A percentile compares a stretch with the other conserved stretches of the same genome.
phyloP scores from a whole-genome alignment of 2,888 invertebrate species.

The Chromoteleia sp. region DNA sequence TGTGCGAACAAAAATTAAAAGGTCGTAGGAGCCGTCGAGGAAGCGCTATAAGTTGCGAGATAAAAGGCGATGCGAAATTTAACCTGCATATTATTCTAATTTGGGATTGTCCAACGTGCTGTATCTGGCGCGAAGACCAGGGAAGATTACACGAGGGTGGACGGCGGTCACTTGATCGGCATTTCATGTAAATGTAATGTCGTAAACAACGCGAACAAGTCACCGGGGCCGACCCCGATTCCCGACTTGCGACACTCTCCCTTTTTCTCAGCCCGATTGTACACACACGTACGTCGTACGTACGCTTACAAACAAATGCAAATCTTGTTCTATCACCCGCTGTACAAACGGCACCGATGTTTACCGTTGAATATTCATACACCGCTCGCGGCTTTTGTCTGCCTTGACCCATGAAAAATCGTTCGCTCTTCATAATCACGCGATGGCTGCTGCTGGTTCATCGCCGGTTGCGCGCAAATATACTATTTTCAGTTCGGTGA shows the following conservation, averaged over 20 bases:
- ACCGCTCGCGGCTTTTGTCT: constrained; percentile 57
- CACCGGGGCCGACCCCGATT: constrained; percentile 52
- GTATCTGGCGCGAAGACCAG: constrained; percentile 78
- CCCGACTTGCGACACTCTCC: constrained; percentile 64
- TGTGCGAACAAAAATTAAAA: constrained; percentile 38
- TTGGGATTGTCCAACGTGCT: constrained; percentile 81
- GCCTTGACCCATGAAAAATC: constrained; percentile 69
- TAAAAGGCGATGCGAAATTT: constrained; percentile 63
- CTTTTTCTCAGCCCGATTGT: constrained; percentile 60
- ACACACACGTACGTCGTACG: constrained; percentile 36
- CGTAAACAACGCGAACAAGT: constrained; percentile 79
- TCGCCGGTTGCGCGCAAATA: constrained; percentile 51
- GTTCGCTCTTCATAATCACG: constrained; percentile 62
- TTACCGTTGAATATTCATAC: constrained; percentile 72
- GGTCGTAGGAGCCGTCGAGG: not conserved
- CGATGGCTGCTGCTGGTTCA: constrained; percentile 51
- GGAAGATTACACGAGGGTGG: constrained; percentile 73
- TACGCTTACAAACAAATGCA: constrained; percentile 69
- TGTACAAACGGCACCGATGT: constrained; percentile 67
- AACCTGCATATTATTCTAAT: constrained; percentile 70
- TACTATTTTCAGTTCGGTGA: constrained; percentile 58
- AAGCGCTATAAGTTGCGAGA: constrained; percentile 54
- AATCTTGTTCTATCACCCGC: constrained; percentile 68
- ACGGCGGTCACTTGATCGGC: constrained; percentile 80
- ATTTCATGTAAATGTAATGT: constrained; percentile 80